Evolutionary conservation across 2,113 vertebrate genomes (phyloP).

Genomic region (Xenopus tropicalis): DNA sequence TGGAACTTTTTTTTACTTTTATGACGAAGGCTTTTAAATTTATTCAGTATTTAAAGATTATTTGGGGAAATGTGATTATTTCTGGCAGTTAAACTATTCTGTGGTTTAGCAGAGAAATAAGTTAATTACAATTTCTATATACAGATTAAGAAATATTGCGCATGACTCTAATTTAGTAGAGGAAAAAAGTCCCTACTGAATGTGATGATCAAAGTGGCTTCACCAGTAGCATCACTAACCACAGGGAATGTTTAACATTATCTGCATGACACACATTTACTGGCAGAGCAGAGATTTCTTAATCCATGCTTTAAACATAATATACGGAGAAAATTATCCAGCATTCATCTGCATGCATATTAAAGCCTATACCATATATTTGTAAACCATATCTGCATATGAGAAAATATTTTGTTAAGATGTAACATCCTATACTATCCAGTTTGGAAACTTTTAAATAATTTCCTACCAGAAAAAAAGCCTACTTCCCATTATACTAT

Average conservation of each 20-base stretch:
- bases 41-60: background rate
- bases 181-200: background rate
- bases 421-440: too few relatives aligned
- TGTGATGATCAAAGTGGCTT: background rate
- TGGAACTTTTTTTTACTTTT: too few relatives aligned
- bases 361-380: background rate
- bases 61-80: background rate
- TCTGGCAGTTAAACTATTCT: background rate
- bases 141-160: background rate
- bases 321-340: background rate
- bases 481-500: too few relatives aligned
- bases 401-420: background rate
- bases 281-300: background rate
- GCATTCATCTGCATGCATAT: background rate
- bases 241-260: conserved; percentile 6
- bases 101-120: background rate
- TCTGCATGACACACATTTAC: conserved; percentile 2
- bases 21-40: too few relatives aligned
- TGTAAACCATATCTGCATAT: background rate
- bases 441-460: too few relatives aligned
- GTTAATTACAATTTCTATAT: background rate
- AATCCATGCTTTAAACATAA: background rate
- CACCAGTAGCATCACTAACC: background rate
- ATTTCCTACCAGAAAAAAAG: too few relatives aligned
- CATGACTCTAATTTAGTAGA: background rate